Conservation (phyloP, 2,888 invertebrate species). For the Pocota personata region DNA sequence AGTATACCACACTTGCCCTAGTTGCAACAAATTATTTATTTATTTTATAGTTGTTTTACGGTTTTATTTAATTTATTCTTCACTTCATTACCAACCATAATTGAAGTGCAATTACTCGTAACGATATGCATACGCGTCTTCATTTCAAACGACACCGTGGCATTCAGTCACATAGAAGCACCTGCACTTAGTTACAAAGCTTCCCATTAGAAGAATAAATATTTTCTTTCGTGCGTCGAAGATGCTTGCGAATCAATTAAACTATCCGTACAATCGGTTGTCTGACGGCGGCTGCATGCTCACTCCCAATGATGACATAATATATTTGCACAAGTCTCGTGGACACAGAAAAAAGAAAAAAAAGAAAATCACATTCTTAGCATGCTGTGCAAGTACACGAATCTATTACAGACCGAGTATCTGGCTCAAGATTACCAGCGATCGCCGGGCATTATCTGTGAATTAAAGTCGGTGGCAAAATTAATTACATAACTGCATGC, state of each 20-base stretch:
- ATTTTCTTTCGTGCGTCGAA: conserved; percentile 16
- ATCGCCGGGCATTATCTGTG: conserved; percentile 32
- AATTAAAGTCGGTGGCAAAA: conserved; percentile 58
- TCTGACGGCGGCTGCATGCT: conserved; percentile 21
- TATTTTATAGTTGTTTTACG: neutral
- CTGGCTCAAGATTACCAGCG: conserved; percentile 17
- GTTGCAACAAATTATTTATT: neutral
- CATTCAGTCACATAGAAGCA: conserved; percentile 9
- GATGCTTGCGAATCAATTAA: conserved; percentile 55
- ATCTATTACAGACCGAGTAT: conserved; percentile 25
- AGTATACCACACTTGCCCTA: neutral
- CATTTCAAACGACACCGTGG: neutral
- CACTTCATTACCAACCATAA: conserved; percentile 23
- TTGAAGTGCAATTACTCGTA: conserved; percentile 41
- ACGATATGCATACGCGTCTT: conserved; percentile 26
- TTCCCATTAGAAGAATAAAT: conserved; percentile 53
- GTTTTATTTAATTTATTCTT: conserved; percentile 10
- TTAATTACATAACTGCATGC: conserved; percentile 68
- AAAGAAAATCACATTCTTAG: conserved; percentile 46
- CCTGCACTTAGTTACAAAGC: conserved; percentile 26
- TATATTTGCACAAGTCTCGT: conserved; percentile 7
- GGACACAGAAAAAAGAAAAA: neutral
- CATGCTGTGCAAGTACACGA: conserved; percentile 39
- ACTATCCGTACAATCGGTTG: conserved; percentile 5
- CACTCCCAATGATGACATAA: conserved; percentile 37